Conservation (phyloP, 2,888 invertebrate genomes). For the Patella depressa region DNA sequence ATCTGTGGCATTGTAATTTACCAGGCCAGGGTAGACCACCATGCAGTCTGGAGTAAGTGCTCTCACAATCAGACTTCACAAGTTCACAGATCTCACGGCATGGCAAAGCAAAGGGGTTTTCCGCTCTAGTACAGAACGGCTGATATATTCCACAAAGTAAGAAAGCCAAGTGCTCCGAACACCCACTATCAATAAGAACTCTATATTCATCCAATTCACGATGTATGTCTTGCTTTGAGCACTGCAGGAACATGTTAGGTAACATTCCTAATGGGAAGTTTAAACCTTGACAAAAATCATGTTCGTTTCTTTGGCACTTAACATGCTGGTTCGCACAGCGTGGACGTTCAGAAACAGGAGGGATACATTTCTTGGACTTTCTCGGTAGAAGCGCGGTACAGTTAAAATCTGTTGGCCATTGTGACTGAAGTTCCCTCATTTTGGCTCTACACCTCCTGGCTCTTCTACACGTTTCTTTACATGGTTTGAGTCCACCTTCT, state of each 20-base stretch:
- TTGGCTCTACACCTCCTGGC: conserved; percentile 37
- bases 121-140: conserved; percentile 41
- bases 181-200: conserved; percentile 36
- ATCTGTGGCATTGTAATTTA: conserved; percentile 60
- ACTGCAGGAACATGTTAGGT: conserved; percentile 57
- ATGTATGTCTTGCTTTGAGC: conserved; percentile 33
- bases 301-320: conserved; percentile 13
- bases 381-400: conserved; percentile 19
- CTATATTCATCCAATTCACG: conserved; percentile 45
- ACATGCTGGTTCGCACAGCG: not conserved
- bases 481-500: conserved; percentile 36
- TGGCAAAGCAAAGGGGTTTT: conserved; percentile 42
- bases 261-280: conserved; percentile 44
- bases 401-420: conserved; percentile 43
- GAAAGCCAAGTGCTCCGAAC: conserved; percentile 41
- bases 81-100: conserved; percentile 52
- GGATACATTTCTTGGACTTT: conserved; percentile 21
- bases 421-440: conserved; percentile 33
- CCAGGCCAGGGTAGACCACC: conserved; percentile 54
- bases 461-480: conserved; percentile 43
- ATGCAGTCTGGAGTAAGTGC: conserved; percentile 35
- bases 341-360: conserved; percentile 1
- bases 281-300: conserved; percentile 40
- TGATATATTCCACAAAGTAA: conserved; percentile 50
- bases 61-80: conserved; percentile 42